Conservation (phyloP, 2,113 vertebrate genomes). For the Anolis sagrei region DNA sequence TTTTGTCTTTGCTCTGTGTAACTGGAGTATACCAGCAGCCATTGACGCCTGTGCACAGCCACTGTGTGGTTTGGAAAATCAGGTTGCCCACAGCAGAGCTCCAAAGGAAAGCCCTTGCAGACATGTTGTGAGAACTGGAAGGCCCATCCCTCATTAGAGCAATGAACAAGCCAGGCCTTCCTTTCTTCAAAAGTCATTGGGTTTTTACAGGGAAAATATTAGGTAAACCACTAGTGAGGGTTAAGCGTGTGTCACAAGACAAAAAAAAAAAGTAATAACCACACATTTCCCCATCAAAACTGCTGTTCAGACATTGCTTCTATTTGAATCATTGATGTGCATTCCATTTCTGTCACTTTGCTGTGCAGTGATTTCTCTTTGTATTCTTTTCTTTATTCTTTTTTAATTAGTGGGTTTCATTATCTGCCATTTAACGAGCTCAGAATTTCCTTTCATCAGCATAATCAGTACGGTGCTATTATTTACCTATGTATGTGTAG, state of each 20-base stretch:
- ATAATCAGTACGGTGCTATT: conserved; percentile 89
- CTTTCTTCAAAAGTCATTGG: conserved; percentile 50
- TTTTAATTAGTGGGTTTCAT: conserved; percentile 68
- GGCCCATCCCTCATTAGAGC: conserved; percentile 36
- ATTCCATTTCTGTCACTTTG: conserved; percentile 94
- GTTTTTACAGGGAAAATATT: conserved; percentile 36
- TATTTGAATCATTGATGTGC: conserved; percentile 93
- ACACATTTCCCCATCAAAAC: conserved; percentile 42
- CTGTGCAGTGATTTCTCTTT: conserved; percentile 61
- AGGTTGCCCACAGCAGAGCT: background rate
- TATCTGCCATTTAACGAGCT: conserved; percentile 65
- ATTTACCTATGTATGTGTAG: conserved; percentile 85
- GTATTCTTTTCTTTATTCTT: conserved; percentile 48
- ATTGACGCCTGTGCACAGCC: background rate
- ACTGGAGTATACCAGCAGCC: background rate
- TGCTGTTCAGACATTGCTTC: conserved; percentile 62
- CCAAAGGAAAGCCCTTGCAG: background rate
- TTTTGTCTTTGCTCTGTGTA: background rate
- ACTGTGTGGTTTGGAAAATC: background rate
- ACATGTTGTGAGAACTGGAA: conserved; percentile 2
- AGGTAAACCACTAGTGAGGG: background rate
- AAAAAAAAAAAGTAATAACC: background rate
- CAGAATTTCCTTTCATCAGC: conserved; percentile 77
- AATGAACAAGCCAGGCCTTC: conserved; percentile 46
- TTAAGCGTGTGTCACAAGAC: background rate